Evolutionary conservation across 2,888 invertebrate genomes (phyloP).

Genomic region (Phymatocera aterrima): DNA sequence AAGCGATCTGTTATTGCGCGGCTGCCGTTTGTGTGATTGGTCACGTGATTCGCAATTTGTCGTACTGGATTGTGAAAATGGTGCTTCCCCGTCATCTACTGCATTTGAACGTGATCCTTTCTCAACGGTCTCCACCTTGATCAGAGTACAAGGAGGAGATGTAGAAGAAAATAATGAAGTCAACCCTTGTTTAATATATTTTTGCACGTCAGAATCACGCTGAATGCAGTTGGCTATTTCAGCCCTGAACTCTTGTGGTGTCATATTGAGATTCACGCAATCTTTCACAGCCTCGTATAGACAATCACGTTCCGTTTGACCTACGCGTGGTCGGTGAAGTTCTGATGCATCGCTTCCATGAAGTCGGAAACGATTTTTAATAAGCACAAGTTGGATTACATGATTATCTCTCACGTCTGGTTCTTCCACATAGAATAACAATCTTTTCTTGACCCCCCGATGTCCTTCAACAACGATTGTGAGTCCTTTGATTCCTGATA

Average conservation of each 20-base stretch:
- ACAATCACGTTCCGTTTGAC: slow-evolving; percentile 34
- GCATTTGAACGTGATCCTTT: too few relatives aligned
- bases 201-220: slow-evolving; percentile 23
- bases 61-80: too few relatives aligned
- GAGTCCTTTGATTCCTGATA: not conserved
- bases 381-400: slow-evolving; percentile 30
- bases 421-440: not conserved
- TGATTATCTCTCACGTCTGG: not conserved
- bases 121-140: too few relatives aligned
- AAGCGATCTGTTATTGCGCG: too few relatives aligned
- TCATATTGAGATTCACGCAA: slow-evolving; percentile 27
- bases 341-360: not conserved
- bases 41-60: too few relatives aligned
- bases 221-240: slow-evolving; percentile 38
- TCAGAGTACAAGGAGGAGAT: too few relatives aligned
- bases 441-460: not conserved
- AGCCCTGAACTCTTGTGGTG: slow-evolving; percentile 31
- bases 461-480: not conserved
- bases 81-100: too few relatives aligned
- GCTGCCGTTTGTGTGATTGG: too few relatives aligned
- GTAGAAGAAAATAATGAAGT: slow-evolving; percentile 39
- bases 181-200: slow-evolving; percentile 33
- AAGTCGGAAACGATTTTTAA: slow-evolving; percentile 40
- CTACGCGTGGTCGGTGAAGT: not conserved
- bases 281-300: slow-evolving; percentile 39